Evolutionary conservation across 2,888 invertebrate species (phyloP), one percentile per base, ranked within the genome.

Genomic region (Himalopsyche japonica): DNA sequence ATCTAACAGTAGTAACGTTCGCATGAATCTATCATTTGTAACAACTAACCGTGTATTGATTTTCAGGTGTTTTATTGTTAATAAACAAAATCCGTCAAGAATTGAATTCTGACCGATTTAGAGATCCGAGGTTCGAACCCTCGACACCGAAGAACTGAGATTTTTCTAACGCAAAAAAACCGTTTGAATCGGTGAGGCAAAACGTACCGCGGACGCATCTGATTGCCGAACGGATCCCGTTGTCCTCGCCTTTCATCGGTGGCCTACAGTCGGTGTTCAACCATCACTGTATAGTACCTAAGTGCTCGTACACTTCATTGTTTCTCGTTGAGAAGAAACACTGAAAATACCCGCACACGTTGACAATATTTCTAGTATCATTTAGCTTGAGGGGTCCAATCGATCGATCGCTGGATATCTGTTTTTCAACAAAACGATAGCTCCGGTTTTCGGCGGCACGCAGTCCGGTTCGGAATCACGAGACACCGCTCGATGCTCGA

Each of bases 401-500:
- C 27, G 70, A 85, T 81, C 88, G 91, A 91, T 86, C 87, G 92
- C 92, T 91, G 89, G 90, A 88, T 91, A 92, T 92, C 92, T 88
- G 92, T 92, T 89, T 92, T 92, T 92, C 92, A 91, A 92, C 91
- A 92, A 92, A 89, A 91, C 92, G 92, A 27, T 70, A 70, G n/a
- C 27, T 43, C 47, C 76, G 82, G 86, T 84, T 76, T 30, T 86
- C 82, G 86, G 82, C 86, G 43, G 37, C 77, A 34, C 84, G 57
- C 47, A 37, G 18, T 82, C 79, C 8, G 76, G 30, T 12, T 12
- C 32, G 49, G 78, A 78, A 82, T 79, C 82, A 48, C 37, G 43
- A 18, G 20, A 70, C 47, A 47, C 37, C 49, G 37, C 49, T 79
- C 80, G 47, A 48, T 87, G 88, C 89, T 89, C 87, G 89, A 88